Conservation (phyloP, 2,888 invertebrate genomes). For the Patella pellucida region DNA sequence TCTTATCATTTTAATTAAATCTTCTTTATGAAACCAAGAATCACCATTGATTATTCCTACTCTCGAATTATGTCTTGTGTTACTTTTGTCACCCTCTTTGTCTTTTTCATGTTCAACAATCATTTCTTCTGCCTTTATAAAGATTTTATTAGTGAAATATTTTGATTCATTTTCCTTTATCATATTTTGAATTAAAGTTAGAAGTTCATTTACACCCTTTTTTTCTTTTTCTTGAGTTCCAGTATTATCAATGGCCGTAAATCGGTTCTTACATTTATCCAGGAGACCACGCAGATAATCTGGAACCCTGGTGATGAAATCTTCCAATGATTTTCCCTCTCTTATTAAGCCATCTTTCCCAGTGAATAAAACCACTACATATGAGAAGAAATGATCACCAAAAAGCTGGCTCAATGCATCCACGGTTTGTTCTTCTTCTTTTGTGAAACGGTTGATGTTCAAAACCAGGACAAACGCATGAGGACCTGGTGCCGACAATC, state of each 20-base stretch:
- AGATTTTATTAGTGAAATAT: too few species aligned
- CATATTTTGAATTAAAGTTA: too few species aligned
- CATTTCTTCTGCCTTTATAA: too few species aligned
- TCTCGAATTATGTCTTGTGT: too few species aligned
- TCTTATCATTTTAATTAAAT: too few species aligned
- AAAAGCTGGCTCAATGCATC: conserved; percentile 11
- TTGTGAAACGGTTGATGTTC: conserved; percentile 13
- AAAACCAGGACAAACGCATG: conserved; percentile 20
- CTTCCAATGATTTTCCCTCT: not conserved
- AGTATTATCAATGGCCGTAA: conserved; percentile 11
- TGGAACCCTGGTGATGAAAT: not conserved
- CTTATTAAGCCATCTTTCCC: conserved; percentile 7
- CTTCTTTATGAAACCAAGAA: too few species aligned
- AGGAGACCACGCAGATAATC: not conserved
- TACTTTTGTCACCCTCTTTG: too few species aligned
- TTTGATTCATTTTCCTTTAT: too few species aligned
- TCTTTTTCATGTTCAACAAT: too few species aligned
- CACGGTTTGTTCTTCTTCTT: conserved; percentile 16
- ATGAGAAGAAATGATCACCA: conserved; percentile 1
- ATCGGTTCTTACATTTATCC: not conserved
- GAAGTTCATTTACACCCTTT: too few species aligned
- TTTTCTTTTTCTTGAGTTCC: too few species aligned
- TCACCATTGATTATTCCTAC: too few species aligned
- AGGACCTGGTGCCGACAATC: conserved; percentile 18
- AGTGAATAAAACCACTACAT: conserved; percentile 17